A percentile compares a stretch with the other conserved stretches of the same genome.
These are phyloP conservation scores for Drepanosiphum platanoidis DNA, from an alignment of 2,888 invertebrate genomes.

Conservation along the genomic window DNA sequence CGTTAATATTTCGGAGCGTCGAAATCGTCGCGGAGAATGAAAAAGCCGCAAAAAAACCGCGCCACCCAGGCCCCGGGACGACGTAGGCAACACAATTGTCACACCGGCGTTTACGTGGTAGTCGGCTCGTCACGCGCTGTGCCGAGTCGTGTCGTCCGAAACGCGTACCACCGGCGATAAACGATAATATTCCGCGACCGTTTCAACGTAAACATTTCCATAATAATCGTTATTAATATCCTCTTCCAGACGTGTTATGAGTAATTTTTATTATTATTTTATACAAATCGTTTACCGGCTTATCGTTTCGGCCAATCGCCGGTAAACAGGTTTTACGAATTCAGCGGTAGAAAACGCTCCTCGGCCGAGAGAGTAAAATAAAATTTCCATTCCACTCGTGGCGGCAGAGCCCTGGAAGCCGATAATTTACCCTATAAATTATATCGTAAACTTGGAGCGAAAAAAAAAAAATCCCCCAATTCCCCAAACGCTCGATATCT, in stretches of 20 bases:
- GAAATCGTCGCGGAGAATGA: neutral
- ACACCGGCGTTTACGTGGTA: neutral
- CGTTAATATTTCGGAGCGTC: neutral
- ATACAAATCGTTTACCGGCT: neutral
- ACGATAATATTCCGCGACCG: neutral
- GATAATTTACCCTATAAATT: neutral
- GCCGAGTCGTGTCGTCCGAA: too few relatives aligned
- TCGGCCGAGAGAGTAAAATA: too few relatives aligned
- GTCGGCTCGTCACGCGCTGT: neutral
- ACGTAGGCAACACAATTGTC: conserved; percentile 45
- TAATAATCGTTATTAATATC: neutral
- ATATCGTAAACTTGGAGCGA: neutral
- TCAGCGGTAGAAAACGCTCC: neutral
- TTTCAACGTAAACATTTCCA: neutral
- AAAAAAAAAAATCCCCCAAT: neutral
- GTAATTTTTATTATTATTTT: neutral
- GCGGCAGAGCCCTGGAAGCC: neutral
- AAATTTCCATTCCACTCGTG: neutral
- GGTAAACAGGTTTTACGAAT: conserved; percentile 18
- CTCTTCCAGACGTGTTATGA: neutral
- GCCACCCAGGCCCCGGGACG: neutral
- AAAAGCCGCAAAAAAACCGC: too few relatives aligned
- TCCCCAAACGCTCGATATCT: neutral
- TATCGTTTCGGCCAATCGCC: neutral
- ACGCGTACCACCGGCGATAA: too few relatives aligned